Percentiles rank a stretch among this genome's conserved stretches.
These are phyloP conservation scores for Hetaerina titia DNA, from an alignment of 2,888 invertebrate species.

Conservation along the genomic window DNA sequence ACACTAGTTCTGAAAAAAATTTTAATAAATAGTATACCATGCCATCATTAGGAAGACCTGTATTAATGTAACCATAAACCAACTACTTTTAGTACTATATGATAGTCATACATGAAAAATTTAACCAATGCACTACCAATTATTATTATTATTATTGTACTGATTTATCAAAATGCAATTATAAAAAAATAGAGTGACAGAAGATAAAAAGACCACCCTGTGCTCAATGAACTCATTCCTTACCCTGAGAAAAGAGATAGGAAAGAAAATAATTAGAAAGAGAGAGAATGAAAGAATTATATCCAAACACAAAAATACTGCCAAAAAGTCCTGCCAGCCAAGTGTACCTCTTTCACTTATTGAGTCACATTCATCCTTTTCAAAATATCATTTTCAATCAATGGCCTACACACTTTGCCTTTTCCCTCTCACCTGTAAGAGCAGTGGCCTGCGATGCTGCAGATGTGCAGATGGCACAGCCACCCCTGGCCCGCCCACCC, in stretches of 20 bases:
- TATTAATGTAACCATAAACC: constrained; percentile 59
- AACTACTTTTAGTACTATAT: constrained; percentile 62
- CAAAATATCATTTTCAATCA: neutral
- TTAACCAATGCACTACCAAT: constrained; percentile 55
- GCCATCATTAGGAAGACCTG: constrained; percentile 50
- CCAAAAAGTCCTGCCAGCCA: constrained; percentile 2
- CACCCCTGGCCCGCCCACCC: constrained; percentile 62
- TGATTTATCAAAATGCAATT: constrained; percentile 58
- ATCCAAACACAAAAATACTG: constrained; percentile 11
- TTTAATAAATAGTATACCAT: constrained; percentile 38
- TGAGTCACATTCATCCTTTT: neutral
- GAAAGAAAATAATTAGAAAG: constrained; percentile 15
- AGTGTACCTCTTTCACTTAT: neutral
- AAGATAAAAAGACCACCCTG: constrained; percentile 55
- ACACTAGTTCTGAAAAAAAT: constrained; percentile 39
- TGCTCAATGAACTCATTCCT: constrained; percentile 54
- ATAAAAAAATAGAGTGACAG: constrained; percentile 41
- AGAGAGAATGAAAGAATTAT: constrained; percentile 1
- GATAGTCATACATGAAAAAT: constrained; percentile 56
- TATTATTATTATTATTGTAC: constrained; percentile 22
- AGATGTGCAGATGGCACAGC: constrained; percentile 72
- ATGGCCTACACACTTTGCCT: constrained; percentile 55
- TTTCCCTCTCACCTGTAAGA: constrained; percentile 87
- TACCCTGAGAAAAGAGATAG: constrained; percentile 2
- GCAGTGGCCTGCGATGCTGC: constrained; percentile 86